Conservation (phyloP, 2,113 vertebrate genomes). For the Tenrec ecaudatus region DNA sequence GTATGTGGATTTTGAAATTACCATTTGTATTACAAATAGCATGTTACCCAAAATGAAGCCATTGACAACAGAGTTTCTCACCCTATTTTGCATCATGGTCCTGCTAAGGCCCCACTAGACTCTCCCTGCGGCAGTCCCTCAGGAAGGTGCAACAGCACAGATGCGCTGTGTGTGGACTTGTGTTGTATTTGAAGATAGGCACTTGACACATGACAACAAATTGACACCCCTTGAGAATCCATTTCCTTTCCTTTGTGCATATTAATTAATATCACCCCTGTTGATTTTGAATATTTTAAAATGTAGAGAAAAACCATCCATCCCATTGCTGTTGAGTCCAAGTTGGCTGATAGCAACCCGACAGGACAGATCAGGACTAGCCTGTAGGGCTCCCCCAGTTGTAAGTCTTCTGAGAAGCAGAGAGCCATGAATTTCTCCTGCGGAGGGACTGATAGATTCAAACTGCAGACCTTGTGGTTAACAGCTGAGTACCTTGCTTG, state of each 20-base stretch:
- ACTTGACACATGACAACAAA: too few species aligned
- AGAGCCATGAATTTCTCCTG: too few species aligned
- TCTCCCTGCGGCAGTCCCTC: background rate
- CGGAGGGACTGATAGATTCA: too few species aligned
- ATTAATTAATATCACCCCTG: background rate
- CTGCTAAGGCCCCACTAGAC: background rate
- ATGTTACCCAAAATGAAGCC: background rate
- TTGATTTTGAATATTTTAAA: slow-evolving; percentile 1
- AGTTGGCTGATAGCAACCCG: too few species aligned
- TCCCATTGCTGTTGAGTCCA: too few species aligned
- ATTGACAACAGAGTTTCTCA: background rate
- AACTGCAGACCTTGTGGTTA: too few species aligned
- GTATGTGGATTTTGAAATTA: background rate
- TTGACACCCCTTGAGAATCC: too few species aligned
- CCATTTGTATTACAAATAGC: background rate
- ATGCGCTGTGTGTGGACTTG: too few species aligned
- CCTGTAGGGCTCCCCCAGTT: too few species aligned
- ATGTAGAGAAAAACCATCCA: background rate
- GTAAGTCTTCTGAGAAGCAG: too few species aligned
- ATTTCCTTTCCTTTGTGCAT: background rate
- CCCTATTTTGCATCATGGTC: background rate
- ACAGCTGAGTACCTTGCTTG: too few species aligned
- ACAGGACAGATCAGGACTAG: too few species aligned
- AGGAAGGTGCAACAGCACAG: background rate
- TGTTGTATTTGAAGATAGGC: background rate